These are phyloP conservation scores for Lepidurus packardi DNA, from an alignment of 1,140 invertebrate genomes.

Conservation along the genomic window DNA sequence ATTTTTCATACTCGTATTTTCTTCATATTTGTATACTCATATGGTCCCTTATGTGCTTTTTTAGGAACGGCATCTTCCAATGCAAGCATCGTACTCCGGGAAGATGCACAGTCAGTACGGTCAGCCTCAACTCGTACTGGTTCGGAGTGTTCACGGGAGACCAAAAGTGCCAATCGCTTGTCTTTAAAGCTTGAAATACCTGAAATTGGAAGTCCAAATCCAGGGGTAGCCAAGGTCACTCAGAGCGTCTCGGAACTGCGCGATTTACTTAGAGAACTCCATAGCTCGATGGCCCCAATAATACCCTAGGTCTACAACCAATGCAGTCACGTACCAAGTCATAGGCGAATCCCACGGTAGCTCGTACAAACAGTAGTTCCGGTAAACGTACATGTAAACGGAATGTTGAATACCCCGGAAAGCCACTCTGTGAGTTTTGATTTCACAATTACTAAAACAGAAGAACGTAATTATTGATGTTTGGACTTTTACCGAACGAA, in stretches of 20 bases:
- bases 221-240: constrained; percentile 1
- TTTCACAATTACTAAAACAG: neutral
- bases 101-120: neutral
- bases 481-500: constrained; percentile 1
- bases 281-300: constrained; percentile 84
- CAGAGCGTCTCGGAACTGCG: constrained; percentile 7
- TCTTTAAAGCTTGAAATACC: constrained; percentile 8
- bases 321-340: constrained; percentile 70
- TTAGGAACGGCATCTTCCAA: constrained; percentile 3
- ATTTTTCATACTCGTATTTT: neutral
- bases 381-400: constrained; percentile 61
- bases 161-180: constrained; percentile 13
- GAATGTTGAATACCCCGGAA: constrained; percentile 19
- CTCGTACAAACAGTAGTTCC: constrained; percentile 61
- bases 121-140: neutral
- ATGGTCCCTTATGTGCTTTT: neutral
- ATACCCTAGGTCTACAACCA: constrained; percentile 79
- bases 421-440: neutral
- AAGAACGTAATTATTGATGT: neutral
- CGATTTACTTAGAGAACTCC: constrained; percentile 25
- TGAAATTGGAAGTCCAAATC: neutral
- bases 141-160: neutral
- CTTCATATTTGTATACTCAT: neutral
- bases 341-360: constrained; percentile 67
- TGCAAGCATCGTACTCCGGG: neutral